Evolutionary conservation across 2,888 invertebrate genomes (phyloP), one percentile per base, ranked within the genome.

Genomic region (Limnephilus marmoratus): DNA sequence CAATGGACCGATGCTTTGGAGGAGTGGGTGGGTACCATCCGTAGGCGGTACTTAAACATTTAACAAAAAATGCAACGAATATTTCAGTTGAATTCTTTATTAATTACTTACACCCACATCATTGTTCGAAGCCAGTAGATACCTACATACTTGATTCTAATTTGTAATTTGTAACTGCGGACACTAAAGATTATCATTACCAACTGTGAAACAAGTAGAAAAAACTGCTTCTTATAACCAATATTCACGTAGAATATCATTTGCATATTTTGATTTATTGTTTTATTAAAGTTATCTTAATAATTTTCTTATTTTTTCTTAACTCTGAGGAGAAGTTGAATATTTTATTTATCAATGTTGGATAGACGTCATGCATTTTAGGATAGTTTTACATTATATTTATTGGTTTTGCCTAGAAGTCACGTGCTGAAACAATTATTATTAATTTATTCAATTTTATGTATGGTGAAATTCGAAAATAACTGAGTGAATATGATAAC

Each of bases 31-130:
- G 86, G 86, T 37, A n/a, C n/a, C 29, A 24, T 86, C 45, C 45
- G 49, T 86, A 86, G 86, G 86, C 86, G 86, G 86, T 86, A 45
- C 86, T n/a, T 49, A n/a, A 45, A 86, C 9, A 86, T 86, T 49
- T 41, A 86, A 86, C 49, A 86, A 86, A 86, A 86, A 86, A 86
- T 86, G 86, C 86, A 49, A 49, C 13, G 88, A 80, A 68, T 68
- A 68, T 68, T 68, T n/a, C 29, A 49, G 88, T 80, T n/a, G 34
- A 80, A 34, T 88, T 68, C 31, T 29, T 88, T 86, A 86, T 86
- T 86, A 86, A 86, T 86, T 86, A 86, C 86, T 49, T 29, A 45
- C 86, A 86, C 86, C 86, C 86, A 86, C 86, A 86, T 68, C 68
- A 68, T 68, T 68, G 68, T 68, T n/a, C 2, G 68, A 68, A 68